phyloP scores from a whole-genome alignment of 1,140 invertebrate genomes.

The Diorhabda elongata region DNA sequence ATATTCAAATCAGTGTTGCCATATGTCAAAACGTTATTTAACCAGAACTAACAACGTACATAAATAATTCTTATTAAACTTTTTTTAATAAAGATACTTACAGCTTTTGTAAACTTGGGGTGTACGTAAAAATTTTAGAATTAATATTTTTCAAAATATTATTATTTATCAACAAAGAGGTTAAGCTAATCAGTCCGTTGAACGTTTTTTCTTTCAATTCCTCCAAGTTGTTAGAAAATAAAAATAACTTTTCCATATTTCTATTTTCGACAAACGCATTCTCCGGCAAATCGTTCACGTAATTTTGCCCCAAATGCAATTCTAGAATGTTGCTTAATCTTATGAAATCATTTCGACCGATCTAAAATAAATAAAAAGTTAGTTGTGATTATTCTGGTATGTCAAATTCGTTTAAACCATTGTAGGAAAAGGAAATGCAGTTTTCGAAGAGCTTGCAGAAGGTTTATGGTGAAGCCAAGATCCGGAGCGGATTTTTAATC shows the following conservation, averaged over 20 bases:
- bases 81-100: slow-evolving; percentile 24
- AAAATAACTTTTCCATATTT: slow-evolving; percentile 41
- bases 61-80: slow-evolving; percentile 4
- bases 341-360: slow-evolving; percentile 35
- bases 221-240: slow-evolving; percentile 45
- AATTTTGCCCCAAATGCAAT: slow-evolving; percentile 43
- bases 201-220: slow-evolving; percentile 38
- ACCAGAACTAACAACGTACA: background rate
- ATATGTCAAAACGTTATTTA: background rate
- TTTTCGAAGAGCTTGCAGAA: no score
- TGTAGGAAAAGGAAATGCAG: no score
- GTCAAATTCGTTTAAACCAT: no score
- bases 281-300: slow-evolving; percentile 39
- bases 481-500: no score
- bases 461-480: no score
- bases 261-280: slow-evolving; percentile 35
- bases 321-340: slow-evolving; percentile 38
- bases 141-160: slow-evolving; percentile 41
- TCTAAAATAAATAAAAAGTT: slow-evolving; percentile 25
- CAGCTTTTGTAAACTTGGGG: slow-evolving; percentile 43
- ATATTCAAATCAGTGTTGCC: no score
- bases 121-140: slow-evolving; percentile 36
- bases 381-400: no score
- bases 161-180: slow-evolving; percentile 41
- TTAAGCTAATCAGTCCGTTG: slow-evolving; percentile 41